Conservation (phyloP, 2,113 vertebrate genomes). For the Platycercus adscitus region DNA sequence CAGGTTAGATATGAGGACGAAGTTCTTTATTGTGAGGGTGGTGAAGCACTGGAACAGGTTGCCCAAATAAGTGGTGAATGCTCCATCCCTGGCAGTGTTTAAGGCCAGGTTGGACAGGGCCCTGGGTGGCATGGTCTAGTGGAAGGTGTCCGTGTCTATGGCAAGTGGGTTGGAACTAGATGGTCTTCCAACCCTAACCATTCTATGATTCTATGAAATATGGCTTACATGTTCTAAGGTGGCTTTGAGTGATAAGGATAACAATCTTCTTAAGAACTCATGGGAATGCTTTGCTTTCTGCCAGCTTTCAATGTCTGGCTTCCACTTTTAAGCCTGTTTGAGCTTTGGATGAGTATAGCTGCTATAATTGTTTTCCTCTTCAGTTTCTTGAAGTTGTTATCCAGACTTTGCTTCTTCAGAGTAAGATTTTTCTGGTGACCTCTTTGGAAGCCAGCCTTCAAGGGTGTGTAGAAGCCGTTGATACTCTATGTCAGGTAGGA, state of each 20-base stretch:
- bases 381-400: neutral
- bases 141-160: neutral
- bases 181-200: neutral
- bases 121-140: neutral
- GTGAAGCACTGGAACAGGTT: neutral
- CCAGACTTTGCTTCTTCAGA: neutral
- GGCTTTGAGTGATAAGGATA: neutral
- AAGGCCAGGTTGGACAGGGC: neutral
- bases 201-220: neutral
- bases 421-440: neutral
- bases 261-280: neutral
- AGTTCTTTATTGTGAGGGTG: neutral
- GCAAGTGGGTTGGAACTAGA: neutral
- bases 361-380: neutral
- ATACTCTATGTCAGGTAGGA: neutral
- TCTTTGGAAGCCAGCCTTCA: neutral
- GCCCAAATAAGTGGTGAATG: neutral
- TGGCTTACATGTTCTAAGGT: neutral
- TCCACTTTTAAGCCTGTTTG: neutral
- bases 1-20: neutral
- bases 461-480: neutral
- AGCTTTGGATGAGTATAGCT: neutral
- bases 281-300: neutral
- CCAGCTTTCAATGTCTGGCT: neutral
- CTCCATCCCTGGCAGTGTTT: neutral